These are phyloP conservation scores for Spongia lamella DNA, from an alignment of 37 sponge, comb jelly and placozoan genomes.

Conservation along the genomic window DNA sequence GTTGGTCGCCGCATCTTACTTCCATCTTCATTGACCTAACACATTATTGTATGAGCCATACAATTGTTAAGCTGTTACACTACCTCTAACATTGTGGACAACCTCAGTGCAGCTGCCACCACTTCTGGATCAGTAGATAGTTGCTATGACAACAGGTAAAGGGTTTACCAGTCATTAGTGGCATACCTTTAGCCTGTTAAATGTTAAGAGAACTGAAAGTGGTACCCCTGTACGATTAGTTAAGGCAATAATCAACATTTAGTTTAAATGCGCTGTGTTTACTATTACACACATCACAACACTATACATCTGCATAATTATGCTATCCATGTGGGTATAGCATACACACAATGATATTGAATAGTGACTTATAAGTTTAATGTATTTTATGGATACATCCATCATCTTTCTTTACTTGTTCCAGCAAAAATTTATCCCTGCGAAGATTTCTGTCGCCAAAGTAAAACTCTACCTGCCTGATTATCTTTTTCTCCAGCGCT, in stretches of 20 bases:
- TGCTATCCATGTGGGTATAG: not conserved
- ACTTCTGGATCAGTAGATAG: slow-evolving; percentile 60
- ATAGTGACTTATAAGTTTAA: too few species aligned
- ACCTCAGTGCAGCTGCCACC: slow-evolving; percentile 64
- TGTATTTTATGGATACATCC: slow-evolving; percentile 67
- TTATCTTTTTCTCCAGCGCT: slow-evolving; percentile 70
- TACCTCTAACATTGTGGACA: slow-evolving; percentile 72
- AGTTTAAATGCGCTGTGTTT: not conserved
- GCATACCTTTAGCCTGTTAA: slow-evolving; percentile 79
- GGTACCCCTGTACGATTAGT: slow-evolving; percentile 61
- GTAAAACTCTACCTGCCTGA: slow-evolving; percentile 85
- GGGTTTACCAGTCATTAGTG: not conserved
- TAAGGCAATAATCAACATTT: not conserved
- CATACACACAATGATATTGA: not conserved
- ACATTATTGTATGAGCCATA: not conserved
- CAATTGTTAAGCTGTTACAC: not conserved
- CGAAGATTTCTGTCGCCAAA: slow-evolving; percentile 88
- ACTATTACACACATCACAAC: too few species aligned
- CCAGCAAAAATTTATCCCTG: slow-evolving; percentile 82
- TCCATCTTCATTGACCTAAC: slow-evolving; percentile 54
- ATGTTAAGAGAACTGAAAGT: slow-evolving; percentile 60
- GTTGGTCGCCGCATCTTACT: slow-evolving; percentile 43
- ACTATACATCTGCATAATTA: too few species aligned
- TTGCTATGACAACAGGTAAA: slow-evolving; percentile 7
- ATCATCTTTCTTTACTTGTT: slow-evolving; percentile 44